Percentiles rank a stretch among this genome's conserved stretches.
These are phyloP conservation scores for Liopterus haemorrhoidalis DNA, from an alignment of 2,888 invertebrate species.

Conservation along the genomic window DNA sequence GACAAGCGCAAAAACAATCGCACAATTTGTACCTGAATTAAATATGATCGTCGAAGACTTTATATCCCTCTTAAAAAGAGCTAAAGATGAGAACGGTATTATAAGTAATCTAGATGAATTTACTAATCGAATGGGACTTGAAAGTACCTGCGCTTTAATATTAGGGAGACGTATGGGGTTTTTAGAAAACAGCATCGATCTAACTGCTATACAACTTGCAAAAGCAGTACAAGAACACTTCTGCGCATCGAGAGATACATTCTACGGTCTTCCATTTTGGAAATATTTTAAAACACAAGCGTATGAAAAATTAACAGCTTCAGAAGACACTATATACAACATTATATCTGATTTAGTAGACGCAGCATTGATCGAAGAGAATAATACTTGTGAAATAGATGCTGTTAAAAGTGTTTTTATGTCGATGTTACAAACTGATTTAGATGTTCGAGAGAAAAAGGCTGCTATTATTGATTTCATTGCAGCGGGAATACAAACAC, in stretches of 20 bases:
- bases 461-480: conserved; percentile 82
- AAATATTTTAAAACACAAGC: conserved; percentile 68
- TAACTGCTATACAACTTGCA: conserved; percentile 58
- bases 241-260: conserved; percentile 71
- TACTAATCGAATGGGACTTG: conserved; percentile 72
- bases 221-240: conserved; percentile 73
- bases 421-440: conserved; percentile 63
- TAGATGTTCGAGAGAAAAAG: conserved; percentile 76
- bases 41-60: conserved; percentile 74
- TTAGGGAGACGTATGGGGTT: conserved; percentile 75
- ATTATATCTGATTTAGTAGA: conserved; percentile 75
- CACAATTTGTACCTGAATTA: conserved; percentile 67
- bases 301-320: conserved; percentile 62
- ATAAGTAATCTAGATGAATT: conserved; percentile 64
- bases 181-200: conserved; percentile 52
- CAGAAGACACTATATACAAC: conserved; percentile 72
- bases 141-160: conserved; percentile 74
- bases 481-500: conserved; percentile 81
- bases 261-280: conserved; percentile 77
- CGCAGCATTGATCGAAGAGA: conserved; percentile 54
- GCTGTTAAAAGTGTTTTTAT: conserved; percentile 66
- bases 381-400: conserved; percentile 53
- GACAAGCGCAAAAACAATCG: conserved; percentile 69
- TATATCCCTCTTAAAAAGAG: conserved; percentile 56
- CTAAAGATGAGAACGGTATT: conserved; percentile 49